Evolutionary conservation across 2,797 vertebrate genomes (phyloP), one percentile per base, ranked within the genome.

Genomic region (Lepilemur septentrionalis): DNA sequence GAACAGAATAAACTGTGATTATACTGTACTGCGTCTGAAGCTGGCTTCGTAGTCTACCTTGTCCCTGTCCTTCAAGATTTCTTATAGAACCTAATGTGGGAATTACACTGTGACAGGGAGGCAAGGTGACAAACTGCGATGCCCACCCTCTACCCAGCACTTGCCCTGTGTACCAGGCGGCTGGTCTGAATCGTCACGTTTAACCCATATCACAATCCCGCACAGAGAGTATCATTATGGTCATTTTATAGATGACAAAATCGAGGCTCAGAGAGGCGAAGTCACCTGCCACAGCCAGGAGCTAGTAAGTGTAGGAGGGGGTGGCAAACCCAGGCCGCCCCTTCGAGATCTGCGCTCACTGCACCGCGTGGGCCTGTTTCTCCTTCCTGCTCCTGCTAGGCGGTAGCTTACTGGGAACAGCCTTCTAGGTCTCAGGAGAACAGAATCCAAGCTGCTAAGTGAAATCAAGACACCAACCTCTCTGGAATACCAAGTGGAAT

Each of bases 161-260:
- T 25, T 23, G 14, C 11, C 46, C 35, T 61, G 3, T 17, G 35
- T 23, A n/a, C 78, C 50, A 30, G 15, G 69, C 0, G 0, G 48
- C 61, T n/a, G 59, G 55, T 43, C 15, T 18, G 57, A 93, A 38
- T 32, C 12, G 0, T 70, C 63, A 57, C 15, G 0, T 43, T 13
- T 18, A 89, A 52, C 7, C 20, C 46, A 63, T 30, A 4, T 22
- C 4, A 6, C 15, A 2, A 18, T 46, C 55, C 46, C 35, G n/a
- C 43, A 11, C 2, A 10, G 46, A 28, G 35, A 70, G 10, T 15
- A 67, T 23, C 4, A 7, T 17, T 15, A 25, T 0, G 25, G 41
- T 76, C 80, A 84, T 35, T 96, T 91, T 38, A 84, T 83, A 94
- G 94, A 82, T 0, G 8, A 52, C 6, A 86, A 70, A 65, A 86